Evolutionary conservation across 2,888 invertebrate genomes (phyloP).

Genomic region (Dilophus febrilis): DNA sequence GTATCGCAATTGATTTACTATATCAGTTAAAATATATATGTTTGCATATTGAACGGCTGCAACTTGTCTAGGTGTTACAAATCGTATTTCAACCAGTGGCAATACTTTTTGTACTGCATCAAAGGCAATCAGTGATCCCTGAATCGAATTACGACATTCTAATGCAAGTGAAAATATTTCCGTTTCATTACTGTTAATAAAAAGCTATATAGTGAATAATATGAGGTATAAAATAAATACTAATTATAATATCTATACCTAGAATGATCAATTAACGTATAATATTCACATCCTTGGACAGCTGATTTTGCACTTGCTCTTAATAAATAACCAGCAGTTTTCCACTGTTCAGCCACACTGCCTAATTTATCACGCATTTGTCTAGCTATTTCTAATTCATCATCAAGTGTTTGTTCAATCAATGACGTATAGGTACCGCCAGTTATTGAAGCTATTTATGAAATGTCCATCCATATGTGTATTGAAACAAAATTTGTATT

Average conservation of each 20-base stretch:
- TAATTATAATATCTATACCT: constrained; percentile 13
- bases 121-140: constrained; percentile 24
- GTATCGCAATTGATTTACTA: constrained; percentile 23
- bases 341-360: constrained; percentile 28
- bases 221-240: background rate
- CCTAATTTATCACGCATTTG: constrained; percentile 27
- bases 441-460: constrained; percentile 21
- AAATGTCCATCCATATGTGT: background rate
- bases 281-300: constrained; percentile 21
- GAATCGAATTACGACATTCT: constrained; percentile 22
- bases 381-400: constrained; percentile 23
- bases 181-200: constrained; percentile 17
- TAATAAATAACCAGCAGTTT: constrained; percentile 25
- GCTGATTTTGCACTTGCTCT: constrained; percentile 24
- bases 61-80: constrained; percentile 24
- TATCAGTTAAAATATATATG: constrained; percentile 26
- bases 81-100: constrained; percentile 27
- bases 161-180: constrained; percentile 21
- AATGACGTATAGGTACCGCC: constrained; percentile 27
- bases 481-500: background rate
- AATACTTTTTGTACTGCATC: constrained; percentile 25
- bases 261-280: constrained; percentile 18
- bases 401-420: constrained; percentile 24
- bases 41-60: constrained; percentile 26
- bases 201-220: background rate